Conservation (phyloP, 2,888 invertebrate genomes). For the Pristionchus mayeri region DNA sequence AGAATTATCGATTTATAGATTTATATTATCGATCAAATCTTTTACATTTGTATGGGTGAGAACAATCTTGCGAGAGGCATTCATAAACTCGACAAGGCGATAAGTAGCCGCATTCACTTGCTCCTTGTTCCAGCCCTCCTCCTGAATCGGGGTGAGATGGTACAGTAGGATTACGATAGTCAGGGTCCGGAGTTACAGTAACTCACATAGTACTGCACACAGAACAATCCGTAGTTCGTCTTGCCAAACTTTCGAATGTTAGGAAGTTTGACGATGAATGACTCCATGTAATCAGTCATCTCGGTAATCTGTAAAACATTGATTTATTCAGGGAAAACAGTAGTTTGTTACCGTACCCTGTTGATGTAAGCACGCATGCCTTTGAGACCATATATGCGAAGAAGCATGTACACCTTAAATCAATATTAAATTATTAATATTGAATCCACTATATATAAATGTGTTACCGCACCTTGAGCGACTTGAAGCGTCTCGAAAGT, state of each 20-base stretch:
- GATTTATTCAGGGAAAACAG: background rate
- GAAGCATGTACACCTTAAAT: slow-evolving; percentile 51
- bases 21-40: background rate
- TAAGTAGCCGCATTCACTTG: slow-evolving; percentile 52
- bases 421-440: background rate
- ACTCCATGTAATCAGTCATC: slow-evolving; percentile 48
- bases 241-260: slow-evolving; percentile 51
- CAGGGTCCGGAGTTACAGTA: background rate
- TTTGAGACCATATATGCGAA: slow-evolving; percentile 49
- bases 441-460: background rate
- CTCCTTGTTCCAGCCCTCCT: slow-evolving; percentile 41
- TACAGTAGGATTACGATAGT: slow-evolving; percentile 13
- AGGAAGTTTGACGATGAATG: slow-evolving; percentile 45
- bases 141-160: slow-evolving; percentile 44
- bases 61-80: slow-evolving; percentile 54
- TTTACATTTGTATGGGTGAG: slow-evolving; percentile 54
- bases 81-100: slow-evolving; percentile 54
- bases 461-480: slow-evolving; percentile 83
- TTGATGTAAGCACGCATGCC: slow-evolving; percentile 50
- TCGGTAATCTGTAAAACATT: slow-evolving; percentile 25
- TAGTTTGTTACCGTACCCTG: background rate
- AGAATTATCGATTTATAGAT: background rate
- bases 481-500: slow-evolving; percentile 90
- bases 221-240: slow-evolving; percentile 49
- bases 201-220: slow-evolving; percentile 51